Evolutionary conservation across 2,113 vertebrate genomes (phyloP).

Genomic region (Campylomormyrus numenius): DNA sequence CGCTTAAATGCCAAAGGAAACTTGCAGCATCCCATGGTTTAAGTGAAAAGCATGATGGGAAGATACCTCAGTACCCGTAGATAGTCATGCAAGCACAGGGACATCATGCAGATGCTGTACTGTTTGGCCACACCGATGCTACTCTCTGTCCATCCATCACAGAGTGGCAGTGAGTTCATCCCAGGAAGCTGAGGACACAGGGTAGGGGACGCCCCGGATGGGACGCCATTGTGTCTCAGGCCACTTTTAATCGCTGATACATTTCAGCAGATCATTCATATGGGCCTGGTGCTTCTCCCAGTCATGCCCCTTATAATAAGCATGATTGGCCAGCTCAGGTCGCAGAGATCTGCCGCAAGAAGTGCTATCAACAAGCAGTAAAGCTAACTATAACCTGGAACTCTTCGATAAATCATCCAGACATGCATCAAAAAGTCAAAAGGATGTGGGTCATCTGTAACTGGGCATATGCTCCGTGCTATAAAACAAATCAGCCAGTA

Average conservation of each 20-base stretch:
- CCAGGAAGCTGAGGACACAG: background rate
- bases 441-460: background rate
- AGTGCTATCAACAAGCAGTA: background rate
- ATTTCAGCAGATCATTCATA: background rate
- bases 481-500: background rate
- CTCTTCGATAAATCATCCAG: background rate
- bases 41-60: background rate
- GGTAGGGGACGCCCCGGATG: background rate
- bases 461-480: background rate
- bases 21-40: background rate
- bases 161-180: background rate
- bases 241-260: background rate
- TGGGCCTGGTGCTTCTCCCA: background rate
- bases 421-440: background rate
- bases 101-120: background rate
- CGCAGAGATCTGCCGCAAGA: background rate
- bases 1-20: background rate
- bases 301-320: background rate
- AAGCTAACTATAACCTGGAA: background rate
- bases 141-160: background rate
- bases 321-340: background rate
- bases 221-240: background rate
- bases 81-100: background rate
- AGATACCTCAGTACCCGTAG: background rate
- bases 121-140: background rate